Base-by-base conservation (phyloP, 2,888 invertebrate genomes). In the Agrotis ipsilon region DNA sequence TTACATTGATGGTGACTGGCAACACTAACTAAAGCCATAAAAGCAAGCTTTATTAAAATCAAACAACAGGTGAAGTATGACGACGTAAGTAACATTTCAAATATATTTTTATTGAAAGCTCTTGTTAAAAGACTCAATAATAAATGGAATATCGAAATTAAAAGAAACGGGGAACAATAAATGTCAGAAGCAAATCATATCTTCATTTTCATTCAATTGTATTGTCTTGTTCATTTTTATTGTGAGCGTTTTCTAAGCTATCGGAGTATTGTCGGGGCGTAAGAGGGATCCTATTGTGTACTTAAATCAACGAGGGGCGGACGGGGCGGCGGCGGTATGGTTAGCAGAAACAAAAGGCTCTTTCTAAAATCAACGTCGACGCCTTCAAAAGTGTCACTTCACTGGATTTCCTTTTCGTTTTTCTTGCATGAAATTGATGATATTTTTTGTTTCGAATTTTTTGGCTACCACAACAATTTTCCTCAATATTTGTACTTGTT, bases 181-280 rank as follows among this genome's bases (percentile, higher is more conserved):
- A 87, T 75, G 86, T 87, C 85, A 79, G 75, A 78, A 87, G 86
- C 86, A 91, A 89, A 91, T 90, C 87, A 90, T 91, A 90, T 92
- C 89, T 92, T 90, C 89, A 90, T 92, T 94, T 91, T 87, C 89
- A 90, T 92, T 91, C 84, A 88, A 88, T 90, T 89, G 88, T 89
- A 92, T 92, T 94, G 91, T 93, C 91, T 91, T 88, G 86, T 89
- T 89, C 88, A 89, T 93, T 92, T 94, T 93, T 93, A 93, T 94
- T 94, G 93, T 93, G 89, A 90, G 88, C 89, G 88, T 91, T 93
- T 92, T 93, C 93, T 92, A 92, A 93, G 93, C 92, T 93, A 94
- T 94, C 94, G 89, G 88, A 77, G 88, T 87, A 91, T 92, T 93
- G 93, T 92, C 86, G 87, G 89, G 87, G 88, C 87, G 89, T 90